Evolutionary conservation across 2,797 vertebrate genomes (phyloP), one percentile per base, ranked within the genome.

Genomic region (Bovichtus diacanthus): DNA sequence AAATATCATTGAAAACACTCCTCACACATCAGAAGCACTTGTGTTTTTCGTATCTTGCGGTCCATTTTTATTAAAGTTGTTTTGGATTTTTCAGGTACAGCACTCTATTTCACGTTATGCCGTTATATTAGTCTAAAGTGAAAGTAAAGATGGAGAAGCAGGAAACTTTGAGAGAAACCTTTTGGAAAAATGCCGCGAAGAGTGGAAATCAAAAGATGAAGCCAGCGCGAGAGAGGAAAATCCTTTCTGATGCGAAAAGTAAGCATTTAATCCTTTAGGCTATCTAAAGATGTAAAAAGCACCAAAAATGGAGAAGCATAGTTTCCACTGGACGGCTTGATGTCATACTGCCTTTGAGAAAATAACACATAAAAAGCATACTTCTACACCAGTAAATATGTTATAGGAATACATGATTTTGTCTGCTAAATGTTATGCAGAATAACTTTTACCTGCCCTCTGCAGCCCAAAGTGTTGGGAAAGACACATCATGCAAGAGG

Each of bases 151-250:
- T 76, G 72, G 49, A 60, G 39, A 64, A 54, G 50, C 29, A 53
- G 59, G 53, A 69, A 83, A 67, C 39, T 75, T 74, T 38, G 53
- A 77, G 31, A 62, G 29, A 85, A 82, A 63, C 21, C 15, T 47
- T 23, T n/a, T n/a, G n/a, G n/a, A 82, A 74, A 73, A 56, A 62
- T 44, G 55, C 55, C 68, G 49, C 43, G 46, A 75, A 54, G 55
- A 77, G 74, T 68, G 79, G 77, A 83, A 91, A 91, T 82, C 62
- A 56, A 29, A 16, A 38, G 58, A 69, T 9, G 0, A 49, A 59
- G 73, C 80, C 76, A 82, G 61, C 5, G 18, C 3, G 53, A 38
- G 74, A 84, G 60, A 82, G 73, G 84, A 87, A 90, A 90, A 76
- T 76, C 72, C 65, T 47, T 70, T 78, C 72, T 75, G 27, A 87